Percentiles rank a stretch among this genome's conserved stretches.
phyloP scores from a whole-genome alignment of 2,797 vertebrate genomes.

The Melanogrammus aeglefinus region DNA sequence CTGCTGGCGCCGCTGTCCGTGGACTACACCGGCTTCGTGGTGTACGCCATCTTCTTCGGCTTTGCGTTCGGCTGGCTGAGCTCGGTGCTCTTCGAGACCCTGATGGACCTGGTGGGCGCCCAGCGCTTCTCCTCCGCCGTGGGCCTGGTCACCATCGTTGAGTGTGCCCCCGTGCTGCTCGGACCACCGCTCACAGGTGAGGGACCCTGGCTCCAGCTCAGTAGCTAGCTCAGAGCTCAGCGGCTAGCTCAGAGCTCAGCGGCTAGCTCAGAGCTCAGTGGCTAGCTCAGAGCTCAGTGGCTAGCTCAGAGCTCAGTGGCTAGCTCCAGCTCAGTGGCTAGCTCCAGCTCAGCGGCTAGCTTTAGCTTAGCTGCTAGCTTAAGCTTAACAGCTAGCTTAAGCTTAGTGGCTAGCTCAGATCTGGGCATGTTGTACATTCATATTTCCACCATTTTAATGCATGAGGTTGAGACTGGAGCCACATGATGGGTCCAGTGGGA shows the following conservation, averaged over 20 bases:
- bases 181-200: conserved; percentile 91
- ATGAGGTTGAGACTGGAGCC: neutral
- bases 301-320: neutral
- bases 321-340: neutral
- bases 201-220: neutral
- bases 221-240: neutral
- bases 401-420: neutral
- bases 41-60: conserved; percentile 92
- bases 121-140: conserved; percentile 94
- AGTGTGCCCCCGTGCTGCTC: conserved; percentile 90
- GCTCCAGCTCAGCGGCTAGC: neutral
- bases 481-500: neutral
- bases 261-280: too few relatives aligned
- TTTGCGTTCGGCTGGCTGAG: conserved; percentile 97
- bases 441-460: neutral
- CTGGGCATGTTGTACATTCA: too few relatives aligned
- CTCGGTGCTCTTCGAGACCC: conserved; percentile 90
- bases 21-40: conserved; percentile 81
- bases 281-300: neutral
- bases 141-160: conserved; percentile 94
- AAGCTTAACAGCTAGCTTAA: too few relatives aligned
- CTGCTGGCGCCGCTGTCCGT: conserved; percentile 79
- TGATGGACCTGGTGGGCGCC: conserved; percentile 95
- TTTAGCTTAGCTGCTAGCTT: too few relatives aligned
- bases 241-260: too few relatives aligned